phyloP scores from a whole-genome alignment of 2,888 invertebrate species.

The Oithona nana region DNA sequence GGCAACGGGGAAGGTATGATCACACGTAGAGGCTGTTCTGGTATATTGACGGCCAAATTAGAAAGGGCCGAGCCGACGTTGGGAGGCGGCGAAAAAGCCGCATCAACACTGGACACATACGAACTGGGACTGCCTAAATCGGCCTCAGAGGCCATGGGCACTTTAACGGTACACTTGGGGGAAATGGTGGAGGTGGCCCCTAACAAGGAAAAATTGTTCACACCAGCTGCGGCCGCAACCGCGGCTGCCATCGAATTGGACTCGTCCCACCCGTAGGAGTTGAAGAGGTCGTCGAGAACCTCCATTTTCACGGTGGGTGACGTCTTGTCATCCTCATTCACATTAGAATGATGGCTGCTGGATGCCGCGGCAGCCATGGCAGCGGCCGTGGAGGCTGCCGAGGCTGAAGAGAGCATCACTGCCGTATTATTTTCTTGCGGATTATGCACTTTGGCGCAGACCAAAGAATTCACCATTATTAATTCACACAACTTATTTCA shows the following conservation, averaged over 20 bases:
- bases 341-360: background rate
- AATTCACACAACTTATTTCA: background rate
- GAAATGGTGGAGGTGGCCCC: background rate
- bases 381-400: background rate
- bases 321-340: background rate
- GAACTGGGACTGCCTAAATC: background rate
- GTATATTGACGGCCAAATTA: background rate
- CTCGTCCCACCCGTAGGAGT: background rate
- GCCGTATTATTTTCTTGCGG: background rate
- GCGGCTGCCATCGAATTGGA: background rate
- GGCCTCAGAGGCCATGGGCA: background rate
- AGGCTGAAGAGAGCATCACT: background rate
- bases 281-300: background rate
- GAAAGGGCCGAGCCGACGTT: too few species aligned
- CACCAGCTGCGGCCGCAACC: background rate
- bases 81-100: background rate
- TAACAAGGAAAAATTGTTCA: background rate
- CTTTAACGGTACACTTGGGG: background rate
- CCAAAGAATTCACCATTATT: slow-evolving; percentile 2
- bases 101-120: background rate
- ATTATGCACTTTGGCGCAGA: background rate
- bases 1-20: slow-evolving; percentile 1
- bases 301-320: background rate
- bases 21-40: background rate
- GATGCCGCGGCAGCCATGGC: background rate